phyloP scores from a whole-genome alignment of 2,888 invertebrate genomes.

The Andricus curvator region DNA sequence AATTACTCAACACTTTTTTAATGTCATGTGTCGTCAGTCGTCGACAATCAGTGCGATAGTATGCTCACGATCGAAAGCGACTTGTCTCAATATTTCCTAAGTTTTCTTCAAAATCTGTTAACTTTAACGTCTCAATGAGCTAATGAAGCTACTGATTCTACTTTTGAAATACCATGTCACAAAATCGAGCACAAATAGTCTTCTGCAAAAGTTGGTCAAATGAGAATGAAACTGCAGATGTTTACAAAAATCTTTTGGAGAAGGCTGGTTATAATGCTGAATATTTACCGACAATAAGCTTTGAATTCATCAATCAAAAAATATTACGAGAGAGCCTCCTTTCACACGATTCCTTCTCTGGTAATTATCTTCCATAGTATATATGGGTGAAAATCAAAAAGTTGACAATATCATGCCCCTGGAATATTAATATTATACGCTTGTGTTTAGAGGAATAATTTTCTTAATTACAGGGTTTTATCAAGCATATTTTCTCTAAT shows the following conservation, averaged over 20 bases:
- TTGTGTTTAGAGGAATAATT: too few species aligned
- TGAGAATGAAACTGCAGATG: constrained; percentile 63
- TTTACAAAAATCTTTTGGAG: constrained; percentile 63
- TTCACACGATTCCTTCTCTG: constrained; percentile 63
- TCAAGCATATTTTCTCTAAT: too few species aligned
- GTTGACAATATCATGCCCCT: too few species aligned
- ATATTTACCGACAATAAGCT: constrained; percentile 66
- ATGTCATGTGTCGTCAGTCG: too few species aligned
- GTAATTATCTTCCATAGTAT: constrained; percentile 58
- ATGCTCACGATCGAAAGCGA: too few species aligned
- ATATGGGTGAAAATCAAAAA: too few species aligned
- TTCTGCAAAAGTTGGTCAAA: constrained; percentile 69
- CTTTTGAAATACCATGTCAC: constrained; percentile 39
- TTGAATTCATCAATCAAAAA: constrained; percentile 68
- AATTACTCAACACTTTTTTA: too few species aligned
- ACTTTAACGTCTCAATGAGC: not conserved
- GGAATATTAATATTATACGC: too few species aligned
- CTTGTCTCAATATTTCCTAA: not conserved
- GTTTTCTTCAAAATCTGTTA: not conserved
- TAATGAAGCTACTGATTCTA: not conserved
- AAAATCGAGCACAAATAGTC: constrained; percentile 58
- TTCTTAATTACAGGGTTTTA: too few species aligned
- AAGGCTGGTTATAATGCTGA: constrained; percentile 67
- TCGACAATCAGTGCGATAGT: too few species aligned
- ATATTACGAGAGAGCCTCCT: constrained; percentile 60